Percentiles rank a stretch among this genome's conserved stretches.
These are phyloP conservation scores for Melanargia galathea DNA, from an alignment of 2,888 invertebrate genomes.

Conservation along the genomic window DNA sequence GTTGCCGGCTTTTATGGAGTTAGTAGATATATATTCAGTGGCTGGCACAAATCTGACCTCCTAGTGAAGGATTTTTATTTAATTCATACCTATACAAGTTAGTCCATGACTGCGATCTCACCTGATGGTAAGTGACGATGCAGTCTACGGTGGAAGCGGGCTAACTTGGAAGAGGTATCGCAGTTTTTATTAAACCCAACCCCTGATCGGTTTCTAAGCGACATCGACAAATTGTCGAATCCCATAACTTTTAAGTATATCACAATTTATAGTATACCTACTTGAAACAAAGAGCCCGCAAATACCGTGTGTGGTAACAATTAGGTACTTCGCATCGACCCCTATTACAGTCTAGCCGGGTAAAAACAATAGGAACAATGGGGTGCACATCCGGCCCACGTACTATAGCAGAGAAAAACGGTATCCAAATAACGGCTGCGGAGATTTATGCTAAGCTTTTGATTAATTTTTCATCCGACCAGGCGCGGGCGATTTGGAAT, in stretches of 20 bases:
- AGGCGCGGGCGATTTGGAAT: neutral
- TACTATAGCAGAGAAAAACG: slow-evolving; percentile 20
- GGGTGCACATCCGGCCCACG: slow-evolving; percentile 25
- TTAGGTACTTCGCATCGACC: slow-evolving; percentile 24
- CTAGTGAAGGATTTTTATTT: too few species aligned
- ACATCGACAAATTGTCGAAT: too few species aligned
- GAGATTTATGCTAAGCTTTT: neutral
- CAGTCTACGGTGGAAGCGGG: too few species aligned
- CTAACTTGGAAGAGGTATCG: too few species aligned
- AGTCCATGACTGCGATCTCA: too few species aligned
- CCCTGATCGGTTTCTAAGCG: too few species aligned
- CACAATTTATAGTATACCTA: neutral
- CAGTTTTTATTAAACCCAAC: too few species aligned
- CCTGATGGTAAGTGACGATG: too few species aligned
- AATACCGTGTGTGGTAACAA: slow-evolving; percentile 9
- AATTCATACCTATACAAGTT: too few species aligned
- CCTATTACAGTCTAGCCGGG: slow-evolving; percentile 17
- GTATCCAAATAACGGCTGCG: slow-evolving; percentile 18
- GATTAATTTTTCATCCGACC: neutral
- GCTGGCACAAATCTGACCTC: too few species aligned
- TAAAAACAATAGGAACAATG: slow-evolving; percentile 27
- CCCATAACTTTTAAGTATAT: neutral
- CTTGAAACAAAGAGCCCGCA: slow-evolving; percentile 4
- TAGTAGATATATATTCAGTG: too few species aligned
- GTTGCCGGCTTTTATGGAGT: too few species aligned